These are phyloP conservation scores for Apus apus DNA, from an alignment of 2,113 vertebrate genomes.

Conservation along the genomic window DNA sequence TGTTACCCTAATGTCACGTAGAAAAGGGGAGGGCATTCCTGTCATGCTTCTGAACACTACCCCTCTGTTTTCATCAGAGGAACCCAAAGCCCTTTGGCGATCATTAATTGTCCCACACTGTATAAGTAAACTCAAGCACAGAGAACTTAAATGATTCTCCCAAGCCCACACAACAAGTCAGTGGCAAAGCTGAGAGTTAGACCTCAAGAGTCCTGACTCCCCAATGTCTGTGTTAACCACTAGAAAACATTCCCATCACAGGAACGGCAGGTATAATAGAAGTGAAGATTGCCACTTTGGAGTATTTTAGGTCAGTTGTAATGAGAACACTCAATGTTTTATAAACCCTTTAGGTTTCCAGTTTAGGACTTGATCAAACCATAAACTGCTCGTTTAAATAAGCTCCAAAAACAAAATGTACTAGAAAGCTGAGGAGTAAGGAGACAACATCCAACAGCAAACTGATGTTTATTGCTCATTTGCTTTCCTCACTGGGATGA, in stretches of 20 bases:
- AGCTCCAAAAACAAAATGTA: conserved; percentile 64
- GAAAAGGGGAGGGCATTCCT: conserved; percentile 60
- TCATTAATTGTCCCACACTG: conserved; percentile 66
- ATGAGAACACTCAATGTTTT: conserved; percentile 55
- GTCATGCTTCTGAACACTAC: conserved; percentile 55
- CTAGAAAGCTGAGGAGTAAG: conserved; percentile 50
- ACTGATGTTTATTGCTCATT: conserved; percentile 62
- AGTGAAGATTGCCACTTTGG: conserved; percentile 24
- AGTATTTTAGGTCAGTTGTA: conserved; percentile 40
- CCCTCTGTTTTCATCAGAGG: conserved; percentile 53
- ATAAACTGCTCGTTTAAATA: conserved; percentile 69
- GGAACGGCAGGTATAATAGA: conserved; percentile 49
- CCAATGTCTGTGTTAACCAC: conserved; percentile 31
- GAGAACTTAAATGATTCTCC: conserved; percentile 53
- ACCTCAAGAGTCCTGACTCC: conserved; percentile 19
- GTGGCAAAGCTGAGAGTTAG: conserved; percentile 29
- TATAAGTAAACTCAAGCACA: conserved; percentile 54
- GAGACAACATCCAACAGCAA: conserved; percentile 63
- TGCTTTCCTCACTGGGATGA: conserved; percentile 60
- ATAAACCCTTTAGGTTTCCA: conserved; percentile 62
- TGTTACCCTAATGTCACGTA: conserved; percentile 49
- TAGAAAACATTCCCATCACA: conserved; percentile 19
- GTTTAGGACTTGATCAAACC: conserved; percentile 66
- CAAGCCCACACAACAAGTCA: conserved; percentile 64
- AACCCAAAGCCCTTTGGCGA: conserved; percentile 62